Evolutionary conservation across 2,113 vertebrate species (phyloP).

Genomic region (Podiceps cristatus): DNA sequence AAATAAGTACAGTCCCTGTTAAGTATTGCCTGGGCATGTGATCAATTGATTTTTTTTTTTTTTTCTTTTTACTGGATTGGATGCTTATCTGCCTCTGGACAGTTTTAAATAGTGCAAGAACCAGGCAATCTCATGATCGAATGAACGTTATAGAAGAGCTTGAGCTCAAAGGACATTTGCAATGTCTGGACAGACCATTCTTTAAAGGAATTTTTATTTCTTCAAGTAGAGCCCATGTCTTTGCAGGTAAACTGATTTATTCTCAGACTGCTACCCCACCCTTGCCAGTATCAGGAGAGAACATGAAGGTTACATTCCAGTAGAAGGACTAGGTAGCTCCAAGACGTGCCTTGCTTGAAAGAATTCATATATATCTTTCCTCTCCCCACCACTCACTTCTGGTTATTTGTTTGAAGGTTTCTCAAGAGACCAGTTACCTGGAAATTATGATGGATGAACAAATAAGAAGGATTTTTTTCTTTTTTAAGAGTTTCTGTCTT

Average conservation of each 20-base stretch:
- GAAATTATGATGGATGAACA: conserved; percentile 42
- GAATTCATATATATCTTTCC: conserved; percentile 32
- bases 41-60: neutral
- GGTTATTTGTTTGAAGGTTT: conserved; percentile 16
- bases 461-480: neutral
- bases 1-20: neutral
- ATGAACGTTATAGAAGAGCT: neutral
- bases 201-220: neutral
- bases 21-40: neutral
- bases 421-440: conserved; percentile 21
- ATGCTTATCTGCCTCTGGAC: conserved; percentile 14
- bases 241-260: neutral
- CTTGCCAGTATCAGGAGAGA: neutral
- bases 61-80: neutral
- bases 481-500: neutral
- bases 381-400: neutral
- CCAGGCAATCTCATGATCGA: neutral
- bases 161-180: neutral
- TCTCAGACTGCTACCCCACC: neutral
- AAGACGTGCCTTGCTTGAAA: neutral
- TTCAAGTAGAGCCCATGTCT: neutral
- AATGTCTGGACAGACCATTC: neutral
- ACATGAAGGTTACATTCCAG: neutral
- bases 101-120: conserved; percentile 21
- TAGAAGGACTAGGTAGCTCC: neutral